Percentiles rank a stretch among this genome's conserved stretches.
phyloP scores from a whole-genome alignment of 2,797 vertebrate genomes.

The Linurgus olivaceus region DNA sequence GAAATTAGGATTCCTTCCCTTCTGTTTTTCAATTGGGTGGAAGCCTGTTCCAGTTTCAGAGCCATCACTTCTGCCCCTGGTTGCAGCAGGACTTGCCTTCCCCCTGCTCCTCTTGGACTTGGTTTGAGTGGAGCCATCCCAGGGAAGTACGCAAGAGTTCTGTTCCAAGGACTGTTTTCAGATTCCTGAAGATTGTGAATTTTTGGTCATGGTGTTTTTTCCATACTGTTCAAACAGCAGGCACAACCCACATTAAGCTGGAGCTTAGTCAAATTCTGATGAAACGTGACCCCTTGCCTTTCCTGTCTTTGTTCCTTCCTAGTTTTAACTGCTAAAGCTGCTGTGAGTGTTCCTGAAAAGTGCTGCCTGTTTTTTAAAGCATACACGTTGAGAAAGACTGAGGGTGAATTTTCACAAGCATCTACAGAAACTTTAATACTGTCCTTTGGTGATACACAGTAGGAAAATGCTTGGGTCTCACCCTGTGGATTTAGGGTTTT shows the following conservation, averaged over 20 bases:
- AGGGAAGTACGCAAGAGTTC: not conserved
- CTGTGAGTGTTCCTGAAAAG: constrained; percentile 73
- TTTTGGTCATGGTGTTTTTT: constrained; percentile 16
- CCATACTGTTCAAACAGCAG: constrained; percentile 21
- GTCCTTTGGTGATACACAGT: not conserved
- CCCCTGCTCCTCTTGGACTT: not conserved
- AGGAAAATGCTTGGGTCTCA: not conserved
- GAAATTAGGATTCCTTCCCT: not conserved
- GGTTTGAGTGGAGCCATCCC: not conserved
- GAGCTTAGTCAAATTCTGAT: constrained; percentile 56
- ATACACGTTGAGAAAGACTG: not conserved
- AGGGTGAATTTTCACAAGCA: not conserved
- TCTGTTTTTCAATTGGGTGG: not conserved
- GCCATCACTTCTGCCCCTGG: not conserved
- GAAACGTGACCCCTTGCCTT: constrained; percentile 63
- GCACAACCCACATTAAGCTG: constrained; percentile 26
- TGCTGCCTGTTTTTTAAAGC: constrained; percentile 34
- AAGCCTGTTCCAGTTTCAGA: not conserved
- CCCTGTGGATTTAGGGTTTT: not conserved
- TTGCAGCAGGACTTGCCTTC: not conserved
- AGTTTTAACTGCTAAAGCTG: constrained; percentile 53
- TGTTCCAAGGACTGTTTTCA: not conserved
- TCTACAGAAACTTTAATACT: not conserved
- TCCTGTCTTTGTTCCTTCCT: constrained; percentile 76
- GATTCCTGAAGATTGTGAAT: not conserved